Evolutionary conservation across 1,140 invertebrate genomes (phyloP).

Genomic region (Melipona quadrifasciata): DNA sequence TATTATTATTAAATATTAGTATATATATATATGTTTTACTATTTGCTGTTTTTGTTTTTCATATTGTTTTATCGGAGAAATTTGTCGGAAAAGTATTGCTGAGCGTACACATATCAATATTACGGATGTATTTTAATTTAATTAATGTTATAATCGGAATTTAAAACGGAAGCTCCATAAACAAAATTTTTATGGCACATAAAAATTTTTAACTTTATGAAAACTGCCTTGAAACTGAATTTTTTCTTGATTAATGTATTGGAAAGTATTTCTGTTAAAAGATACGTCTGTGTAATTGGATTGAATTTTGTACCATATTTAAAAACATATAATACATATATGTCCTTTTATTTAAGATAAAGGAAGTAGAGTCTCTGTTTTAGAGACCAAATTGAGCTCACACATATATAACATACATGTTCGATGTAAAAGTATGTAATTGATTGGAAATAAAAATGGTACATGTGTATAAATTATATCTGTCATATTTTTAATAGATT

Average conservation of each 20-base stretch:
- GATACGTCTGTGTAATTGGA: no score
- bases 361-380: neutral
- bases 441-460: constrained; percentile 7
- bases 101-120: neutral
- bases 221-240: neutral
- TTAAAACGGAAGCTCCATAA: neutral
- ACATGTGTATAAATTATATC: neutral
- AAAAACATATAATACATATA: neutral
- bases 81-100: neutral
- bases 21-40: no score
- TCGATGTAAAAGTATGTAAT: constrained; percentile 25
- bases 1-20: no score
- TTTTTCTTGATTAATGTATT: neutral
- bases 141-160: neutral
- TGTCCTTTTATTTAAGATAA: neutral
- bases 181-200: neutral
- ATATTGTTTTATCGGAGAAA: neutral
- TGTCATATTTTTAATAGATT: neutral
- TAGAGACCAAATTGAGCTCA: constrained; percentile 6
- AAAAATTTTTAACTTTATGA: neutral
- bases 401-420: neutral
- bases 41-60: neutral
- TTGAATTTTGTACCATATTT: neutral
- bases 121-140: neutral
- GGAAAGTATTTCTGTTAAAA: neutral